phyloP scores from a whole-genome alignment of 2,888 invertebrate genomes.

The Amiota minor region DNA sequence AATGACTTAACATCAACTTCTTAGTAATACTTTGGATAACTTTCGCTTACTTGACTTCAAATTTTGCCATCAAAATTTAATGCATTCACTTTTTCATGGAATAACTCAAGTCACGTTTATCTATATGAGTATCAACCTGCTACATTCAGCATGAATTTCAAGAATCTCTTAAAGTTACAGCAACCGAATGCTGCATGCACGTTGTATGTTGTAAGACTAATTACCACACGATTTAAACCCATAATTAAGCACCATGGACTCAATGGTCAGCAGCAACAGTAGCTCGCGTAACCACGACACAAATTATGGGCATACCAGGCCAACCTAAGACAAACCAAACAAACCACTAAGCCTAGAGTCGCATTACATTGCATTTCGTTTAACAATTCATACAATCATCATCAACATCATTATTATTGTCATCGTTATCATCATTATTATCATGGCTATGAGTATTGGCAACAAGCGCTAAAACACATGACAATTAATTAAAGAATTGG shows the following conservation, averaged over 20 bases:
- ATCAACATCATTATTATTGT: background rate
- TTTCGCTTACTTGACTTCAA: too few species aligned
- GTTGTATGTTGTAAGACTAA: slow-evolving; percentile 18
- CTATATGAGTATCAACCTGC: background rate
- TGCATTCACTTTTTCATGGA: slow-evolving; percentile 47
- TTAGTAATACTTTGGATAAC: too few species aligned
- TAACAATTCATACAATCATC: slow-evolving; percentile 2
- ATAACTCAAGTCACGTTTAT: background rate
- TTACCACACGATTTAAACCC: slow-evolving; percentile 12
- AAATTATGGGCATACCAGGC: slow-evolving; percentile 29
- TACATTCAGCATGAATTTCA: background rate
- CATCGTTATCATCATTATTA: background rate
- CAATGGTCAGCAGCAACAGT: slow-evolving; percentile 6
- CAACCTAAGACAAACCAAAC: background rate
- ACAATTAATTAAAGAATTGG: slow-evolving; percentile 21
- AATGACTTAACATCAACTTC: too few species aligned
- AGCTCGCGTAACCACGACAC: background rate
- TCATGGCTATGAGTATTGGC: background rate
- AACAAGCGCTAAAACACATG: slow-evolving; percentile 16
- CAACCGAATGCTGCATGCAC: slow-evolving; percentile 12
- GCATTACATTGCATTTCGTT: slow-evolving; percentile 22
- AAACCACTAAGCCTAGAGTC: background rate
- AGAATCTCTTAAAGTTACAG: slow-evolving; percentile 6
- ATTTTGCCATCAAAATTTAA: slow-evolving; percentile 24
- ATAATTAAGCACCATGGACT: slow-evolving; percentile 16